phyloP scores from a whole-genome alignment of 2,888 invertebrate species.

The Platycheirus albimanus region DNA sequence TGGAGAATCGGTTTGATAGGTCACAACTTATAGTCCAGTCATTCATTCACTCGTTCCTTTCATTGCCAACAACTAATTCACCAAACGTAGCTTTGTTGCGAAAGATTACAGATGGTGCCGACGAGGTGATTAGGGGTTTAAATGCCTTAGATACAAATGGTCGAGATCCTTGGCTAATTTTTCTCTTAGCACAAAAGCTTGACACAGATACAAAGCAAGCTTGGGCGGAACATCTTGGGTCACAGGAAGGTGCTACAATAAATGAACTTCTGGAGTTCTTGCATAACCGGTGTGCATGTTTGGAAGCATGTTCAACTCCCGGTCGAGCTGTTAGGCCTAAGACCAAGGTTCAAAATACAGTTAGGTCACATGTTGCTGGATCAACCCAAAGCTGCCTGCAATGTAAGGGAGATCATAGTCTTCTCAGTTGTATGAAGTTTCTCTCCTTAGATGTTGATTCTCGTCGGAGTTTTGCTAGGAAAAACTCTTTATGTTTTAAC shows the following conservation, averaged over 20 bases:
- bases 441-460: not conserved
- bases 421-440: conserved; percentile 19
- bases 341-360: not conserved
- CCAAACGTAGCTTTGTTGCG: conserved; percentile 26
- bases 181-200: conserved; percentile 23
- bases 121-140: too few relatives aligned
- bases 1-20: too few relatives aligned
- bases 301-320: conserved; percentile 22
- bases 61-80: too few relatives aligned
- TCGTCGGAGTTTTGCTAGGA: conserved; percentile 17
- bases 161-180: conserved; percentile 31
- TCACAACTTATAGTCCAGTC: too few relatives aligned
- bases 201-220: conserved; percentile 27
- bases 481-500: conserved; percentile 31
- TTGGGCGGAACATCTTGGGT: conserved; percentile 21
- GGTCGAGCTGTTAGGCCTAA: not conserved
- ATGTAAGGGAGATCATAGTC: too few relatives aligned
- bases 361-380: conserved; percentile 23
- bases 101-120: conserved; percentile 54
- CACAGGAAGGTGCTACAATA: conserved; percentile 19
- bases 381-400: not conserved
- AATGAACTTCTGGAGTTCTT: conserved; percentile 28
- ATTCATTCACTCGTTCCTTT: too few relatives aligned
- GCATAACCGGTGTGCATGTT: too few relatives aligned
- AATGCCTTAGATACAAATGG: too few relatives aligned